These are phyloP conservation scores for Asteroscopus sphinx DNA, from an alignment of 2,888 invertebrate species.

Conservation along the genomic window DNA sequence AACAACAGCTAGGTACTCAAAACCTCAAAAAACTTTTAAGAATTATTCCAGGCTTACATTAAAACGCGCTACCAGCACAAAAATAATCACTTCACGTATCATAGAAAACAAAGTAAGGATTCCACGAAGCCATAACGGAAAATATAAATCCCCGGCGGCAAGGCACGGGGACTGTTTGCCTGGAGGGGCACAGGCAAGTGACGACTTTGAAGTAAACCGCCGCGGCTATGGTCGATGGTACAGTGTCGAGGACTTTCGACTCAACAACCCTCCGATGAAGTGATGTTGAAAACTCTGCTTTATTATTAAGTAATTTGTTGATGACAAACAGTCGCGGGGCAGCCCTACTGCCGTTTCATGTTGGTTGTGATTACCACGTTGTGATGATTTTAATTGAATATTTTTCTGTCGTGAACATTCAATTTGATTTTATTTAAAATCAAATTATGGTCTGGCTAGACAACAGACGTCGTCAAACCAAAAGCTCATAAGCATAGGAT, in stretches of 20 bases:
- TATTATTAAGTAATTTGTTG: constrained; percentile 28
- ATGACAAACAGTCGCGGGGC: constrained; percentile 23
- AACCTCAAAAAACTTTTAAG: background rate
- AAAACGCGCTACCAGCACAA: constrained; percentile 6
- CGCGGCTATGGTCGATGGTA: constrained; percentile 33
- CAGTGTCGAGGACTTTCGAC: constrained; percentile 35
- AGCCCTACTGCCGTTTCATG: constrained; percentile 15
- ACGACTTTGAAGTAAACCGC: constrained; percentile 43
- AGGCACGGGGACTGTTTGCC: constrained; percentile 13
- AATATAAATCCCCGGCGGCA: constrained; percentile 39
- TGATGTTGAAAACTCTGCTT: constrained; percentile 6
- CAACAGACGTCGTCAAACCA: no score
- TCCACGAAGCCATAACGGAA: constrained; percentile 15
- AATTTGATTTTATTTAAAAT: no score
- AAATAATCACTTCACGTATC: constrained; percentile 10
- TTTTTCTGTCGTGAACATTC: background rate
- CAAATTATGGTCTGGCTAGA: no score
- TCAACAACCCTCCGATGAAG: constrained; percentile 39
- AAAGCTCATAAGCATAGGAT: no score
- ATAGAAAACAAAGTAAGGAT: constrained; percentile 19
- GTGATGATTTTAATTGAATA: background rate
- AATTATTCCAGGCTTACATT: constrained; percentile 1
- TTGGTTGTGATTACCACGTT: background rate
- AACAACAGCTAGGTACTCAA: background rate
- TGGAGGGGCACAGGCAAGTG: constrained; percentile 24